Base-by-base conservation (phyloP, 2,797 vertebrate species). In the Xyrichtys novacula region DNA sequence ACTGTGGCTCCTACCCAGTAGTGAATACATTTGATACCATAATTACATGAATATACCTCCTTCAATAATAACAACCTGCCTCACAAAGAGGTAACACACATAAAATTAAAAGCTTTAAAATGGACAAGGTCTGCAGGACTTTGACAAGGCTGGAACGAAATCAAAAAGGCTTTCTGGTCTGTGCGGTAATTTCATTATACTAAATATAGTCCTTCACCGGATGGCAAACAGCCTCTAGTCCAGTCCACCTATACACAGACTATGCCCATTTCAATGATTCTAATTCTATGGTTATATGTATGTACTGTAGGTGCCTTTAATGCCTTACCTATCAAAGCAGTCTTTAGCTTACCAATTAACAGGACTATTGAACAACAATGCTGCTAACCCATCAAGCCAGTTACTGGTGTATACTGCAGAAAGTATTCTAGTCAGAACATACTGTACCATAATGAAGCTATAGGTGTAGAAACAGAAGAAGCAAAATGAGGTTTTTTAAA, bases 1-100 rank as follows among this genome's bases (percentile, higher is more conserved):
- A 91, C 85, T 85, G 89, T 90, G 91, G 90, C 90, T 91, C 89
- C 92, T 93, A 93, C 85, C 79, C 88, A 88, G 85, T 89, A 90
- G 90, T 89, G 86, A 90, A 92, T 91, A 93, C 89, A 92, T 90
- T 92, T 88, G 87, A 91, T 93, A 93, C 81, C 89, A 90, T 93
- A 93, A 92, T 92, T 90, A 93, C 91, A 92, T 89, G 80, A 83
- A 92, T 88, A 92, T 88, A 91, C 85, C 89, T 90, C 81, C 78
- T 80, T 83, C 85, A 80, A 86, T 86, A 89, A 88, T 77, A 90
- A 90, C 85, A 89, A 87, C 87, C 86, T 86, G 80, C 78, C 87
- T 81, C 77, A 65, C 65, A 80, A 71, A 72, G 80, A 90, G 86
- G 85, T 74, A 66, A 88, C 56, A 78, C 57, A 77, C 74, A 87